A percentile compares a stretch with the other conserved stretches of the same genome.
Conservation (phyloP, 2,888 invertebrate genomes). For the Corbicula japonica region DNA sequence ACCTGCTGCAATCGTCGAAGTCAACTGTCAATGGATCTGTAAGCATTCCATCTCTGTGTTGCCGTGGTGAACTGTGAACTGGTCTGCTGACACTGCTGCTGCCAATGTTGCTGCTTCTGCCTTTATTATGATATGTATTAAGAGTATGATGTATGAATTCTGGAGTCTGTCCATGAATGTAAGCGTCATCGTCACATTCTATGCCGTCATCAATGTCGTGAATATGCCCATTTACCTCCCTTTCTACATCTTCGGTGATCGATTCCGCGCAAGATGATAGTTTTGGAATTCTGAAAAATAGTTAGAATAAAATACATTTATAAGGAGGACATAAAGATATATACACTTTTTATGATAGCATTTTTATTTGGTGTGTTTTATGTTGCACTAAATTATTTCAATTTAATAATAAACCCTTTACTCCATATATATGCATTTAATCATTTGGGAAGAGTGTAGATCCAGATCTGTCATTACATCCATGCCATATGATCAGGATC, state of each 20-base stretch:
- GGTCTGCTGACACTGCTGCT: slow-evolving; percentile 12
- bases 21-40: slow-evolving; percentile 14
- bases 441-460: too few species aligned
- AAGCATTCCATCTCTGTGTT: slow-evolving; percentile 15
- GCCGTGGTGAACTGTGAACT: slow-evolving; percentile 42
- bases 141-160: slow-evolving; percentile 57
- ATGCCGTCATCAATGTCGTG: slow-evolving; percentile 71
- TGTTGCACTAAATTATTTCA: too few species aligned
- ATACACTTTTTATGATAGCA: too few species aligned
- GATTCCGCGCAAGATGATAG: slow-evolving; percentile 40
- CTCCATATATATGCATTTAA: too few species aligned
- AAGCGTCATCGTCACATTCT: slow-evolving; percentile 76
- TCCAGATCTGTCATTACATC: too few species aligned
- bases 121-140: too few species aligned
- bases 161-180: slow-evolving; percentile 59
- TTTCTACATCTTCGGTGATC: slow-evolving; percentile 57
- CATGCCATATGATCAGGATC: too few species aligned
- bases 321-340: too few species aligned
- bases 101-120: too few species aligned
- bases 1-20: slow-evolving; percentile 27
- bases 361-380: too few species aligned
- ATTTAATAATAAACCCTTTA: too few species aligned
- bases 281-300: slow-evolving; percentile 56
- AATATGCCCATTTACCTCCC: slow-evolving; percentile 23
- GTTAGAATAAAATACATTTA: too few species aligned